Evolutionary conservation across 1,140 invertebrate species (phyloP).

Genomic region (Papilio xuthus): DNA sequence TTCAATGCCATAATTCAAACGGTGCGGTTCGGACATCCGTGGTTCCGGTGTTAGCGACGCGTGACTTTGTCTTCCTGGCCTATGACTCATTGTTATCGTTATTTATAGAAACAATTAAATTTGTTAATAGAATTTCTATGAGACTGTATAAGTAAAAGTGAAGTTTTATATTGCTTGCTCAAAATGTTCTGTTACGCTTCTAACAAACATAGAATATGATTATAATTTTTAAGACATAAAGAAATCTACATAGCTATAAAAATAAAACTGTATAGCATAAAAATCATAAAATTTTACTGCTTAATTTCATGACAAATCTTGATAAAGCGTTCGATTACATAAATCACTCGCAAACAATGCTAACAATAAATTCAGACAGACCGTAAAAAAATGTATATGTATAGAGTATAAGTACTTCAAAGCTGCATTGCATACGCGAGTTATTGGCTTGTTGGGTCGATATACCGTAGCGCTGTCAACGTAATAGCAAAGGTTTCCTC

Average conservation of each 20-base stretch:
- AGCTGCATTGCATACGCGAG: conserved; percentile 15
- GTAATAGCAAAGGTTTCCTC: conserved; percentile 29
- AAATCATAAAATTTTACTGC: conserved; percentile 32
- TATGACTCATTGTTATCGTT: conserved; percentile 43
- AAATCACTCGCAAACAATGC: conserved; percentile 22
- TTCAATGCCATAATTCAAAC: conserved; percentile 48
- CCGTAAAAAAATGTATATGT: background rate
- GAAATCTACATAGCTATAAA: conserved; percentile 5
- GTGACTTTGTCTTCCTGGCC: conserved; percentile 68
- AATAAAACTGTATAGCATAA: too few relatives aligned
- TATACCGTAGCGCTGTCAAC: background rate
- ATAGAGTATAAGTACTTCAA: conserved; percentile 2
- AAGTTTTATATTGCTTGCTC: background rate
- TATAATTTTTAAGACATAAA: background rate
- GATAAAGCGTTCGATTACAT: conserved; percentile 42
- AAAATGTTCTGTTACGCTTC: too few relatives aligned
- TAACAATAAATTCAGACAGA: background rate
- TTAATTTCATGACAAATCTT: conserved; percentile 26
- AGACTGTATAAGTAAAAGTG: conserved; percentile 5
- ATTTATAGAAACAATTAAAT: conserved; percentile 39
- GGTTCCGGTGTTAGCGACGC: conserved; percentile 62
- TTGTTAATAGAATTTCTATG: background rate
- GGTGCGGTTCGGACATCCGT: conserved; percentile 67
- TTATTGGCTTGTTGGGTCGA: conserved; percentile 18
- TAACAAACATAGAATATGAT: too few relatives aligned